These are phyloP conservation scores for Psilopogon haemacephalus DNA, from an alignment of 2,113 vertebrate species.

Conservation along the genomic window DNA sequence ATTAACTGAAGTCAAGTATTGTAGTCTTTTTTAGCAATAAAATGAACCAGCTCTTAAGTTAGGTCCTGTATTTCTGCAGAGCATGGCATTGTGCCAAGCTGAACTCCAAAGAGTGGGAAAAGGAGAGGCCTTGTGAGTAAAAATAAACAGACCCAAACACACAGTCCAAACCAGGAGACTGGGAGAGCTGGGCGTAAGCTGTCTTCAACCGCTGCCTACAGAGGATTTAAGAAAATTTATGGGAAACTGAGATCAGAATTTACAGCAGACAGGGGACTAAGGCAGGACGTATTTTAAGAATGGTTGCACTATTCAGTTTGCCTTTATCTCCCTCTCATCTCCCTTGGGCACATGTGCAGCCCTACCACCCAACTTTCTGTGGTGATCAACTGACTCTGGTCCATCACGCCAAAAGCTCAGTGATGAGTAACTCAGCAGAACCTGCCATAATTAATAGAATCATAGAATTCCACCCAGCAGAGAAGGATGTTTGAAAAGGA, in stretches of 20 bases:
- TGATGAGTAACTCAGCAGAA: background rate
- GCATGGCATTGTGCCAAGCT: background rate
- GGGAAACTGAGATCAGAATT: constrained; percentile 18
- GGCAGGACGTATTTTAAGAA: background rate
- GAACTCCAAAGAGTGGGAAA: constrained; percentile 27
- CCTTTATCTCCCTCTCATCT: background rate
- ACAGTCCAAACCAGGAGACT: background rate
- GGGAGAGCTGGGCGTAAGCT: constrained; percentile 9
- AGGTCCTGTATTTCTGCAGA: background rate
- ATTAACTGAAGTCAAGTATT: background rate
- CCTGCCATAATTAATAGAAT: background rate
- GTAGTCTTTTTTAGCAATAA: background rate
- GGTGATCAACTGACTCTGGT: background rate
- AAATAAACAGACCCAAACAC: constrained; percentile 53
- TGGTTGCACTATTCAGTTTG: background rate
- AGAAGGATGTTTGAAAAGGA: background rate
- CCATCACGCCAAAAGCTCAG: background rate
- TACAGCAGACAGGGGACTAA: background rate
- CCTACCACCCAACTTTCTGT: background rate
- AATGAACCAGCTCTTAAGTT: background rate
- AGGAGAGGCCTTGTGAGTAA: constrained; percentile 34
- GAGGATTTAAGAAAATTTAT: constrained; percentile 37
- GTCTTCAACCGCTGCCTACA: constrained; percentile 41
- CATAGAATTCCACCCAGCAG: background rate
- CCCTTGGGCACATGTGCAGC: background rate